Base-by-base conservation (phyloP, 2,797 vertebrate species). In the Melanotaenia parkinsoni region DNA sequence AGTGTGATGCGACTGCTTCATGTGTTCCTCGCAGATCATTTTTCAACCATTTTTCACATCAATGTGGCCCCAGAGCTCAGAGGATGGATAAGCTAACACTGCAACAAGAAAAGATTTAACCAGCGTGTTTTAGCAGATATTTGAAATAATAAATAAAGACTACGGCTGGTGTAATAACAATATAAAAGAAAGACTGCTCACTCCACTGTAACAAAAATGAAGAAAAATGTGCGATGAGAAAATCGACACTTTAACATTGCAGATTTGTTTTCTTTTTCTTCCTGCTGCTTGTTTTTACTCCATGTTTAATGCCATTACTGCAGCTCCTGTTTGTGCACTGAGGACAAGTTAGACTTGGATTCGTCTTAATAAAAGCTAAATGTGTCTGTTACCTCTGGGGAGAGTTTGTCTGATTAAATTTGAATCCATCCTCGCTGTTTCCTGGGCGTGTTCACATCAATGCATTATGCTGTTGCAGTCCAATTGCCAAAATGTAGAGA, bases 381-480 rank as follows among this genome's bases (percentile, higher is more conserved):
- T 57, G 79, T 74, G 80, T 70, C 63, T 76, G 33, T 74, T 66
- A 80, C 82, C 82, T 86, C 71, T 63, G 56, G 40, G 47, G 28
- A 32, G 38, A 57, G 51, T 70, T 80, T 18, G 65, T 72, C 70
- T 80, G 65, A 86, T 85, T 65, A 6, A 63, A 80, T 88, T 78
- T 65, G 45, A 68, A 35, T 54, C 58, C 53, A 5, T 57, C 62
- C 71, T 63, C 24, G 1, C 24, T 65, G 56, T 9, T 61, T 71
- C 58, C 60, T 11, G 7, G 33, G 20, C 54, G 56, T 68, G 68
- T 80, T 79, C 68, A 76, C 63, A 51, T n/a, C 18, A 12, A 4
- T 35, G 40, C 0, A 6, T 65, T 62, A 62, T 65, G 63, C 67
- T 79, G 67, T 84, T 81, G 74, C 50, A 56, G 6, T 62, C 66